phyloP scores from a whole-genome alignment of 2,888 invertebrate species.

The Archaeoteleia sp. region DNA sequence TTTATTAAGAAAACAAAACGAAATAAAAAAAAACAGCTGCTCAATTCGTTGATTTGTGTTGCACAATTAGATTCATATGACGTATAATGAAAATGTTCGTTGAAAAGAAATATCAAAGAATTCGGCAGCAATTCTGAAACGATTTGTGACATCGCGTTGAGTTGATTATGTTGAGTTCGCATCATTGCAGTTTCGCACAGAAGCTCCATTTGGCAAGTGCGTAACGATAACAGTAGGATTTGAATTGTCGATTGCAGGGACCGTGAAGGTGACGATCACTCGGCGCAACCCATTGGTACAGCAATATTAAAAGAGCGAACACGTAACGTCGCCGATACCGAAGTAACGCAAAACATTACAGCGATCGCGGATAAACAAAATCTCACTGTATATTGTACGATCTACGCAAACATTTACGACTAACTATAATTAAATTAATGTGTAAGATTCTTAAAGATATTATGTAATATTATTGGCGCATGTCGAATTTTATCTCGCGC shows the following conservation, averaged over 20 bases:
- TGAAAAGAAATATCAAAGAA: too few relatives aligned
- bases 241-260: conserved; percentile 64
- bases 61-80: too few relatives aligned
- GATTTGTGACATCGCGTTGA: conserved; percentile 1
- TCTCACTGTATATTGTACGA: conserved; percentile 54
- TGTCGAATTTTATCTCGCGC: conserved; percentile 20
- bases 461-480: conserved; percentile 5
- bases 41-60: not conserved
- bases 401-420: conserved; percentile 18
- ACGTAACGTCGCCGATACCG: conserved; percentile 32
- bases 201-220: not conserved
- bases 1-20: too few relatives aligned
- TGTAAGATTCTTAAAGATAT: conserved; percentile 7
- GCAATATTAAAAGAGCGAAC: conserved; percentile 54
- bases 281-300: conserved; percentile 70
- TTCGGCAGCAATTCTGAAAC: not conserved
- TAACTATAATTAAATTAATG: conserved; percentile 18
- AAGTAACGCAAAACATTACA: conserved; percentile 21
- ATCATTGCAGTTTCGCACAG: not conserved
- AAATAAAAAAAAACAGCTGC: not conserved
- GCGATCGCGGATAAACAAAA: conserved; percentile 17
- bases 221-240: conserved; percentile 1
- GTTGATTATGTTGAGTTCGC: conserved; percentile 1
- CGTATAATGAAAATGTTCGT: too few relatives aligned
- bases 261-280: conserved; percentile 72